phyloP scores from a whole-genome alignment of 2,888 invertebrate genomes.

The Drosophila mimetica region DNA sequence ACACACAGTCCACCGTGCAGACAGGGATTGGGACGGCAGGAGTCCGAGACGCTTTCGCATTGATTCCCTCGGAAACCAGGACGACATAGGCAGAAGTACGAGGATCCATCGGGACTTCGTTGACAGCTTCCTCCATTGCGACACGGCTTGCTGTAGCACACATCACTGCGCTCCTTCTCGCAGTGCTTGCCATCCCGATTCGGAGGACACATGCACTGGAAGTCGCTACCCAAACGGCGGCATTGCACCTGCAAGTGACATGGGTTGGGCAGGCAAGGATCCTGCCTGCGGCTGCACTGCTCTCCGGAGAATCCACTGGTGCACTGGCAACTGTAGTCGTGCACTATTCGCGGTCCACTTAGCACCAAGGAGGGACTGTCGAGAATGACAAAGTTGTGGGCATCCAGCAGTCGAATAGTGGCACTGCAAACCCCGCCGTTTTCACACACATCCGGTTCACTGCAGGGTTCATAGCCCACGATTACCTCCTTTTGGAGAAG shows the following conservation, averaged over 20 bases:
- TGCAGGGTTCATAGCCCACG: conserved; percentile 92
- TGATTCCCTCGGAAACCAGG: conserved; percentile 96
- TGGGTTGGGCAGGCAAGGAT: conserved; percentile 95
- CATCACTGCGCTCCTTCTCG: conserved; percentile 92
- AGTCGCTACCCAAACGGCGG: conserved; percentile 92
- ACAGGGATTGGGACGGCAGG: conserved; percentile 97
- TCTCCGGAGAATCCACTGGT: conserved; percentile 93
- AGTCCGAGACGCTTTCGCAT: conserved; percentile 94
- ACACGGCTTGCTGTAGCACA: conserved; percentile 94
- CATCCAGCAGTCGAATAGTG: conserved; percentile 88
- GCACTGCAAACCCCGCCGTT: conserved; percentile 92
- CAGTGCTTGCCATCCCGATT: conserved; percentile 93
- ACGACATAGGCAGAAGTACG: conserved; percentile 96
- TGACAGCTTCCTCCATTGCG: conserved; percentile 96
- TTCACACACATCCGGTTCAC: conserved; percentile 88
- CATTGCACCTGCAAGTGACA: conserved; percentile 94
- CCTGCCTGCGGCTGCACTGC: conserved; percentile 93
- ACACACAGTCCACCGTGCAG: conserved; percentile 94
- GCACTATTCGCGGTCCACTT: conserved; percentile 91
- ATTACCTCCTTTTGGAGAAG: conserved; percentile 87
- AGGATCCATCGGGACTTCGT: conserved; percentile 93
- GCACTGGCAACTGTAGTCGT: conserved; percentile 92
- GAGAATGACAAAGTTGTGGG: conserved; percentile 86
- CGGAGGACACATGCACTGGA: conserved; percentile 92
- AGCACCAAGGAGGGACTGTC: conserved; percentile 93